These are phyloP conservation scores for Acropora tenuis DNA, from an alignment of 64 coral and sea anemone genomes.

Conservation along the genomic window DNA sequence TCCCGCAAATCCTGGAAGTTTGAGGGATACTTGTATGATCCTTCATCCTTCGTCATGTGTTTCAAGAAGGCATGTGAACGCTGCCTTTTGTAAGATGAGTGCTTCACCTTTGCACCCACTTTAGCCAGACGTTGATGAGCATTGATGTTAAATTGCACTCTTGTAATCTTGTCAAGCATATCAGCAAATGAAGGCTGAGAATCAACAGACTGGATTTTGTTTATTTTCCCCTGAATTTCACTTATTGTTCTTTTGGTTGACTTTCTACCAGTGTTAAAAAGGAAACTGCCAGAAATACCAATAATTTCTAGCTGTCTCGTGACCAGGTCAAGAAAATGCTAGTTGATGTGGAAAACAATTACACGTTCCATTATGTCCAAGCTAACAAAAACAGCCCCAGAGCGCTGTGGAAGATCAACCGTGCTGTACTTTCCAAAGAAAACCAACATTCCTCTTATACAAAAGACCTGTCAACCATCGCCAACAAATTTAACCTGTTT, in stretches of 20 bases:
- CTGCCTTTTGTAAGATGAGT: background rate
- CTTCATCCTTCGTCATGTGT: background rate
- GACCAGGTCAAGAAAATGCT: no score
- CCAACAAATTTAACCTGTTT: no score
- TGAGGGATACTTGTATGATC: slow-evolving; percentile 25
- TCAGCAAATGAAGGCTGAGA: slow-evolving; percentile 46
- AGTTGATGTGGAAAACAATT: no score
- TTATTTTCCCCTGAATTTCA: slow-evolving; percentile 69
- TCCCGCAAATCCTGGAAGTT: slow-evolving; percentile 38
- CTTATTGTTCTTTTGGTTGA: slow-evolving; percentile 26
- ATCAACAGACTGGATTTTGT: slow-evolving; percentile 56
- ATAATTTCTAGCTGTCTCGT: background rate
- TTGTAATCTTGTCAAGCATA: slow-evolving; percentile 53
- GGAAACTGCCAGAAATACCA: slow-evolving; percentile 20
- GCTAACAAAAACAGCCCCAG: no score
- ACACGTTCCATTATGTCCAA: no score
- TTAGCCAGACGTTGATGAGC: slow-evolving; percentile 15
- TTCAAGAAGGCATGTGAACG: background rate
- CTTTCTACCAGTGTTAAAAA: slow-evolving; percentile 43
- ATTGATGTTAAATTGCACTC: slow-evolving; percentile 62
- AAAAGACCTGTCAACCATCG: no score
- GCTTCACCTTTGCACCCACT: slow-evolving; percentile 8
- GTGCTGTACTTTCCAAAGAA: no score
- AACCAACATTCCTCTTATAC: no score
- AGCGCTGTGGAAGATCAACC: no score